Evolutionary conservation across 2,888 invertebrate species (phyloP).

Genomic region (Chaetogeoica ovagalla): DNA sequence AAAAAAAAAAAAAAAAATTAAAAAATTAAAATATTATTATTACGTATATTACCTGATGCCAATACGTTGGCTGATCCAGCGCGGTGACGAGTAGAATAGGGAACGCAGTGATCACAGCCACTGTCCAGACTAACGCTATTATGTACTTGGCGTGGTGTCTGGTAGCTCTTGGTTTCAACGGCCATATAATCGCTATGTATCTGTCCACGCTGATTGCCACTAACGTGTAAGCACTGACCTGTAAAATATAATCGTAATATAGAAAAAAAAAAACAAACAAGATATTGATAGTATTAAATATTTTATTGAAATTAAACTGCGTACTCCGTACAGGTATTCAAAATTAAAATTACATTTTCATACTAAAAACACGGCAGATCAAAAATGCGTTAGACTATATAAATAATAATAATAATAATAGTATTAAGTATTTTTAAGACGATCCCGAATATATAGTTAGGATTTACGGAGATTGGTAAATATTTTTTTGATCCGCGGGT

Average conservation of each 20-base stretch:
- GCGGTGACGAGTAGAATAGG: conserved; percentile 80
- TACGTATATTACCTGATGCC: conserved; percentile 61
- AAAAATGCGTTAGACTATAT: too few relatives aligned
- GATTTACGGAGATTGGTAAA: too few relatives aligned
- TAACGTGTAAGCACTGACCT: conserved; percentile 84
- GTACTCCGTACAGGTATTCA: too few relatives aligned
- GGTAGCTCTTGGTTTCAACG: conserved; percentile 77
- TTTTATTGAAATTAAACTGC: too few relatives aligned
- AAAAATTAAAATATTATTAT: not conserved
- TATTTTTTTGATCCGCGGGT: too few relatives aligned
- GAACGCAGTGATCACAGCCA: conserved; percentile 76
- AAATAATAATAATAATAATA: too few relatives aligned
- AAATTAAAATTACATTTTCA: too few relatives aligned
- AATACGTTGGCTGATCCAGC: conserved; percentile 66
- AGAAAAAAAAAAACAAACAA: too few relatives aligned
- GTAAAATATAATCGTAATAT: not conserved
- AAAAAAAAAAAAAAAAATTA: not conserved
- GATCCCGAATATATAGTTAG: too few relatives aligned
- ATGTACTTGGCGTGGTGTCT: conserved; percentile 72
- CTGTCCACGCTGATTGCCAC: conserved; percentile 89
- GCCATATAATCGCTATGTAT: conserved; percentile 88
- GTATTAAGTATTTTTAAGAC: too few relatives aligned
- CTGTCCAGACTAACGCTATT: conserved; percentile 73
- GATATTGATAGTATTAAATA: too few relatives aligned
- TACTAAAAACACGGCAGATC: too few relatives aligned